Evolutionary conservation across 2,888 invertebrate species (phyloP), one percentile per base, ranked within the genome.

Genomic region (Baccha elongata): DNA sequence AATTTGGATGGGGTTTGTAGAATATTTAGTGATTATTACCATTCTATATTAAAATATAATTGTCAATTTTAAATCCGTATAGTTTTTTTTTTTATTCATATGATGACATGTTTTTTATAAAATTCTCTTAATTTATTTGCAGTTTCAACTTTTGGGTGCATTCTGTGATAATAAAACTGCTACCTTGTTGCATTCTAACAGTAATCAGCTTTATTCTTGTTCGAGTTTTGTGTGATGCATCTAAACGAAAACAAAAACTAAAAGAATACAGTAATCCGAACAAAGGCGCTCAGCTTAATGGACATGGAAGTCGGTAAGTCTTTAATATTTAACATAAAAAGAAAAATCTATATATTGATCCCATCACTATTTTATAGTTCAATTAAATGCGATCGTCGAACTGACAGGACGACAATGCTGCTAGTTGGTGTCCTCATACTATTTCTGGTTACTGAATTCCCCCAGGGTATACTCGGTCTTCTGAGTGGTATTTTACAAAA

Each of bases 351-450:
- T n/a, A n/a, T n/a, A n/a, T n/a, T n/a, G n/a, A n/a, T 15, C 4
- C 32, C 8, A 35, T 6, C 1, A 53, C n/a, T 37, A 13, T 8
- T 17, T 46, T 19, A n/a, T 17, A 90, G 89, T 64, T 86, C 79
- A 13, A 86, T 88, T 1, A 94, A 94, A 87, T 93, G 93, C 35
- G 96, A 96, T 87, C 93, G 94, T 73, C 92, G 96, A 78, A 95
- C 96, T 0, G 96, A 98, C 88, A 93, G 98, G 79, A 98, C 98
- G 0, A 98, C 98, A 0, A 94, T 94, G 89, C 96, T 98, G 94
- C 91, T 98, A 40, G 92, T 98, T 1, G 97, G 97, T 0, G 96
- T 98, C 0, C 92, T 98, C 0, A 90, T 97, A 4, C 92, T 98
- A 2, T 98, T 98, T 88, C 92, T 98, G 1, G 92, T 97, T 21